phyloP scores from a whole-genome alignment of 2,888 invertebrate genomes.

The Poecilus cupreus region DNA sequence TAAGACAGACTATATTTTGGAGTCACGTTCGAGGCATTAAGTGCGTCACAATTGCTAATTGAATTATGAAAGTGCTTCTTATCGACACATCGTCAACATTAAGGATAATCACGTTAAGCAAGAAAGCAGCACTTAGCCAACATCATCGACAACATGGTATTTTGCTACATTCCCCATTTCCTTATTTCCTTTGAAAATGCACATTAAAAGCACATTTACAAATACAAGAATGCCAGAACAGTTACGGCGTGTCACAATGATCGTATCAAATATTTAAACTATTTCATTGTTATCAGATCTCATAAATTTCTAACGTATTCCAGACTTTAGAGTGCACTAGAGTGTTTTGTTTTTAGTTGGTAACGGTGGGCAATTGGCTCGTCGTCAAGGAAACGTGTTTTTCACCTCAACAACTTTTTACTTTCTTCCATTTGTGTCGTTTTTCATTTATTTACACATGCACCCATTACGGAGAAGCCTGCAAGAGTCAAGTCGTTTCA shows the following conservation, averaged over 20 bases:
- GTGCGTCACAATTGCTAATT: not conserved
- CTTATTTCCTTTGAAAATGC: too few relatives aligned
- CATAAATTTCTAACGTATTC: slow-evolving; percentile 11
- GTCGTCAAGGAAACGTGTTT: slow-evolving; percentile 5
- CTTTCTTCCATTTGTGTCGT: slow-evolving; percentile 16
- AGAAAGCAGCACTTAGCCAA: not conserved
- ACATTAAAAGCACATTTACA: not conserved
- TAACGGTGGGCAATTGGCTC: not conserved
- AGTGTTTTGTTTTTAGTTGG: slow-evolving; percentile 11
- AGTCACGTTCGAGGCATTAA: not conserved
- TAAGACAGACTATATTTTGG: too few relatives aligned
- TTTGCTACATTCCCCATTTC: not conserved
- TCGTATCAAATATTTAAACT: slow-evolving; percentile 17
- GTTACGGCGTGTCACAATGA: not conserved
- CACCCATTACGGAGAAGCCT: not conserved
- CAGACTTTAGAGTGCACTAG: not conserved
- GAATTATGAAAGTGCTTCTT: not conserved
- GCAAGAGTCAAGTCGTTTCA: not conserved
- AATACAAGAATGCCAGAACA: slow-evolving; percentile 9
- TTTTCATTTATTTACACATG: not conserved
- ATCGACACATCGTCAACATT: not conserved
- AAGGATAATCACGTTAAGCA: not conserved
- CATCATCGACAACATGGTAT: not conserved
- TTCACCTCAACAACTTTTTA: slow-evolving; percentile 7
- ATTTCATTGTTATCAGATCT: slow-evolving; percentile 27